These are phyloP conservation scores for Pristiophorus japonicus DNA, from an alignment of 2,113 vertebrate genomes.

Conservation along the genomic window DNA sequence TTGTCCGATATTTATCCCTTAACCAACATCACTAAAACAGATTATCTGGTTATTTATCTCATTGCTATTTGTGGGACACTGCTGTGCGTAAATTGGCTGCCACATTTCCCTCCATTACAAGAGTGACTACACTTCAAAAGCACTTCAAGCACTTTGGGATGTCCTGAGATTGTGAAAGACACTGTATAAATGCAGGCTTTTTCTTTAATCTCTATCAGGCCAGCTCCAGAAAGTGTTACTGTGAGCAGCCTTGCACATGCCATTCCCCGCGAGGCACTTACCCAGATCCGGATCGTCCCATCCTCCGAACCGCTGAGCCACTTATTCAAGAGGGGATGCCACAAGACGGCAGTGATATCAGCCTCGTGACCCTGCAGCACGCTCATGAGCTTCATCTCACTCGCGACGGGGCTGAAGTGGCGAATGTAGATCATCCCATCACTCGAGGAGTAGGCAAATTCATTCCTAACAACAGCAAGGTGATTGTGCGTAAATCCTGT, in stretches of 20 bases:
- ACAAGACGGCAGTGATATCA: conserved; percentile 43
- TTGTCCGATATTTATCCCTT: neutral
- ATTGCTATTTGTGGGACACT: neutral
- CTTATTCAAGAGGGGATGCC: conserved; percentile 43
- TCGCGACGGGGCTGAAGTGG: conserved; percentile 40
- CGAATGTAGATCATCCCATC: conserved; percentile 45
- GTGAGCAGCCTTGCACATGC: neutral
- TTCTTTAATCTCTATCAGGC: neutral
- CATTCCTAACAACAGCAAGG: conserved; percentile 40
- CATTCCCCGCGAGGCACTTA: conserved; percentile 28
- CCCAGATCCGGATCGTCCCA: conserved; percentile 48
- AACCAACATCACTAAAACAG: neutral
- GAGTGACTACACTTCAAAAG: neutral
- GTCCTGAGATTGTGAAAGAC: neutral
- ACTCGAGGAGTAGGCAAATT: conserved; percentile 48
- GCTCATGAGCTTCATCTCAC: conserved; percentile 44
- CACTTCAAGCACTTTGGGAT: neutral
- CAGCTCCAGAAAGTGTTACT: neutral
- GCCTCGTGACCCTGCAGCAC: conserved; percentile 43
- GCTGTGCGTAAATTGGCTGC: neutral
- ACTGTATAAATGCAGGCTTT: neutral
- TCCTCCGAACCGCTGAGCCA: conserved; percentile 49
- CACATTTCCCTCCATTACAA: neutral
- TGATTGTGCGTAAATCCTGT: neutral
- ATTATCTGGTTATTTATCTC: neutral